Conservation (phyloP, 2,113 vertebrate species). For the Noctilio leporinus region DNA sequence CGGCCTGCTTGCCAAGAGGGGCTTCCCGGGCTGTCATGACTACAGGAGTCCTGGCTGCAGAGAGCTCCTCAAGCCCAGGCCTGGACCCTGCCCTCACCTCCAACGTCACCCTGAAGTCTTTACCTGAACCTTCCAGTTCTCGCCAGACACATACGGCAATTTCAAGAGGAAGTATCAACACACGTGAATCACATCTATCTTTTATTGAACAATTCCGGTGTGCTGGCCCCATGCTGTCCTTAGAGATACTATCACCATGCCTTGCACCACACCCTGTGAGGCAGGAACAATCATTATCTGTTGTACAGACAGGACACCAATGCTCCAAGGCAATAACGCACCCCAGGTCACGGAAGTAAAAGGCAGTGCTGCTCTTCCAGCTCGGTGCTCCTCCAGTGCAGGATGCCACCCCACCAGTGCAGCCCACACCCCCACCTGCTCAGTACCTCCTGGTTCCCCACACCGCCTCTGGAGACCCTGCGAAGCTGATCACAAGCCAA, state of each 20-base stretch:
- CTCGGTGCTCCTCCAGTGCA: background rate
- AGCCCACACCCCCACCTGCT: background rate
- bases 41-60: too few species aligned
- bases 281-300: background rate
- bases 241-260: background rate
- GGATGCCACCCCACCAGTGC: background rate
- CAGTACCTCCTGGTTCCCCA: background rate
- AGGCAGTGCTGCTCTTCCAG: background rate
- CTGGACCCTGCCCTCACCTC: background rate
- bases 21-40: accelerated
- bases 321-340: background rate
- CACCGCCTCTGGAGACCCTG: background rate
- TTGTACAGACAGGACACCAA: background rate
- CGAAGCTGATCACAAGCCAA: background rate
- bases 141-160: background rate
- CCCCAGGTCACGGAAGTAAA: background rate
- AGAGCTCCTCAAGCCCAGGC: background rate
- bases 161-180: background rate
- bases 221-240: background rate
- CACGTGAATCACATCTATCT: background rate
- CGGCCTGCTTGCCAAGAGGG: background rate
- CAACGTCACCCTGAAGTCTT: background rate
- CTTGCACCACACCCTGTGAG: background rate
- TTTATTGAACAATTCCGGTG: slow-evolving; percentile 41
- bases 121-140: background rate